Percentiles rank a stretch among this genome's conserved stretches.
Conservation (phyloP, 2,797 vertebrate species). For the Spizella passerina region DNA sequence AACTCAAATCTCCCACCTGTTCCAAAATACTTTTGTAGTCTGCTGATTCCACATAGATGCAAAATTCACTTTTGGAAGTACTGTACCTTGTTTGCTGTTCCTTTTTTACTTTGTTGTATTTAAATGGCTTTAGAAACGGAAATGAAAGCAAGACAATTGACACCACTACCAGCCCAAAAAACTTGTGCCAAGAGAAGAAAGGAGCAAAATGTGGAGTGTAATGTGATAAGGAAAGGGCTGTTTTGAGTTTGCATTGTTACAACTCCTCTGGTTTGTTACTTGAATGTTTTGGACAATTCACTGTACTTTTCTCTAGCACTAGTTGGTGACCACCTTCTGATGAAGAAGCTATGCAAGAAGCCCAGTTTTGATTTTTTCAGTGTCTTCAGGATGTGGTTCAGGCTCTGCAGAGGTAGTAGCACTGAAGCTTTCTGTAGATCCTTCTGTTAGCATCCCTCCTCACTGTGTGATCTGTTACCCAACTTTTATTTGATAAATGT, state of each 20-base stretch:
- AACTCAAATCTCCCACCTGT: background rate
- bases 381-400: background rate
- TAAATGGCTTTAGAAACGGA: background rate
- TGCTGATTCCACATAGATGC: background rate
- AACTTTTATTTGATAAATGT: background rate
- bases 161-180: background rate
- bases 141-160: background rate
- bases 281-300: background rate
- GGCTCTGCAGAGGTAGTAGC: background rate
- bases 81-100: background rate
- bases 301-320: background rate
- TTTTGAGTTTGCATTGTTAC: background rate
- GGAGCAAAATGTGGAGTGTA: background rate
- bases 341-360: background rate
- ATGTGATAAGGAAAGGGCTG: background rate
- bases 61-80: background rate
- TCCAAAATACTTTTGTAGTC: background rate
- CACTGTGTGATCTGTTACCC: background rate
- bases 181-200: background rate
- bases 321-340: background rate
- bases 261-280: background rate
- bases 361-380: background rate
- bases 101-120: background rate
- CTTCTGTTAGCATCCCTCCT: background rate
- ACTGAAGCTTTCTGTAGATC: background rate